Base-by-base conservation (phyloP, 1,140 invertebrate genomes). In the Reticulitermes speratus region DNA sequence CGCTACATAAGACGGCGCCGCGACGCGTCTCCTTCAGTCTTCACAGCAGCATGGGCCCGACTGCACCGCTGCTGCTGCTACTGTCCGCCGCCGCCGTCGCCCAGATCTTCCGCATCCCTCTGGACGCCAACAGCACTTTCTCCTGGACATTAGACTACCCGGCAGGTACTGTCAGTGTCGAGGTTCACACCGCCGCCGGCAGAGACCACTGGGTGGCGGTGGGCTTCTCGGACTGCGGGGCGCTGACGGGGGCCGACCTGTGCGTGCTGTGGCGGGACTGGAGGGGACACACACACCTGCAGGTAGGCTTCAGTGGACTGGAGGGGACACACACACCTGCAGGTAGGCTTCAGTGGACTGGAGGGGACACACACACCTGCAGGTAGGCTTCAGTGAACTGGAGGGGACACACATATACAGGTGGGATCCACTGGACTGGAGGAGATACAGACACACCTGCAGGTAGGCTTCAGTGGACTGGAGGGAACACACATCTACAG, bases 141-240 rank as follows among this genome's bases (percentile, higher is more conserved):
- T 55, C 86, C 21, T 87, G 86, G 86, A 48, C n/a, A 9, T 59
- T 82, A 11, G 84, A 85, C 84, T 81, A 85, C n/a, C 19, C 59
- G 25, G 16, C 84, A 44, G 11, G 23, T 16, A 59, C 75, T 23
- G 59, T 87, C 25, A 45, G 38, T 25, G 45, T 91, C 21, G 93
- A 94, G 89, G 89, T 94, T n/a, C 93, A 94, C 87, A 91, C 91
- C 86, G 88, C 90, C 9, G 89, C 89, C 0, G 59, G 12, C 0
- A 90, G 91, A 38, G 89, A 88, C 86, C 90, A 91, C 38, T 98
- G 96, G 96, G 95, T 98, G 87, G 96, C 96, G 6, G 89, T 98
- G 84, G 98, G 98, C 55, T 99, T 99, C 91, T 99, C 98, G 0
- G 95, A 98, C 89, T 95, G 97, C 88, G 98, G 98, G 9, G 93